Percentiles rank a stretch among this genome's conserved stretches.
phyloP scores from a whole-genome alignment of 2,888 invertebrate species.

The Oxyscelio sp. region DNA sequence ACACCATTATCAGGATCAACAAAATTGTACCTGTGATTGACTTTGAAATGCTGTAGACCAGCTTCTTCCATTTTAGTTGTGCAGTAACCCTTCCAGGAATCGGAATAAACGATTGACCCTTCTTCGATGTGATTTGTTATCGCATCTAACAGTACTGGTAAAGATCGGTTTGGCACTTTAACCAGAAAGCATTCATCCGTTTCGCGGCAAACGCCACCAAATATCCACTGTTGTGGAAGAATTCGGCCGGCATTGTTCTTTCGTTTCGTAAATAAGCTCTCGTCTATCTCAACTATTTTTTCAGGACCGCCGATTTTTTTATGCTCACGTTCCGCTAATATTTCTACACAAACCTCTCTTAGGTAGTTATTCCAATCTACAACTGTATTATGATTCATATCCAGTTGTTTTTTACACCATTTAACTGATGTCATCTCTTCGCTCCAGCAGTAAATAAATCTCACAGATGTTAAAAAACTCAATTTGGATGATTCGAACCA shows the following conservation, averaged over 20 bases:
- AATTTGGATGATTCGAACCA: background rate
- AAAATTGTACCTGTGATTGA: too few relatives aligned
- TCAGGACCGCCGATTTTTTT: background rate
- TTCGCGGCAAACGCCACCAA: background rate
- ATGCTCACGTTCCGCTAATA: too few relatives aligned
- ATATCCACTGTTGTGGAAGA: background rate
- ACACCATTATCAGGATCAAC: too few relatives aligned
- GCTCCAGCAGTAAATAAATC: constrained; percentile 5
- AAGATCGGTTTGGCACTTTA: background rate
- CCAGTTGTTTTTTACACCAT: background rate
- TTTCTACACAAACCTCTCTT: background rate
- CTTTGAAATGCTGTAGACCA: too few relatives aligned
- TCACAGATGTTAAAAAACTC: background rate
- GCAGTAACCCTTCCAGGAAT: background rate
- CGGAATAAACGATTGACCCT: background rate
- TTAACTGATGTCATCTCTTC: constrained; percentile 5
- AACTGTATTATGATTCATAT: background rate
- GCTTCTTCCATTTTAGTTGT: too few relatives aligned
- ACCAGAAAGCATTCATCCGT: background rate
- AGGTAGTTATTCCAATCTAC: background rate
- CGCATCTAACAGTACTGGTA: background rate
- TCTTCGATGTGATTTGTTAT: background rate
- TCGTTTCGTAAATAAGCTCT: constrained; percentile 2
- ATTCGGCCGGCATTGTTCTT: background rate
- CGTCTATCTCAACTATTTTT: background rate